Conservation (phyloP, 2,113 vertebrate genomes). For the Tupaia chinensis region DNA sequence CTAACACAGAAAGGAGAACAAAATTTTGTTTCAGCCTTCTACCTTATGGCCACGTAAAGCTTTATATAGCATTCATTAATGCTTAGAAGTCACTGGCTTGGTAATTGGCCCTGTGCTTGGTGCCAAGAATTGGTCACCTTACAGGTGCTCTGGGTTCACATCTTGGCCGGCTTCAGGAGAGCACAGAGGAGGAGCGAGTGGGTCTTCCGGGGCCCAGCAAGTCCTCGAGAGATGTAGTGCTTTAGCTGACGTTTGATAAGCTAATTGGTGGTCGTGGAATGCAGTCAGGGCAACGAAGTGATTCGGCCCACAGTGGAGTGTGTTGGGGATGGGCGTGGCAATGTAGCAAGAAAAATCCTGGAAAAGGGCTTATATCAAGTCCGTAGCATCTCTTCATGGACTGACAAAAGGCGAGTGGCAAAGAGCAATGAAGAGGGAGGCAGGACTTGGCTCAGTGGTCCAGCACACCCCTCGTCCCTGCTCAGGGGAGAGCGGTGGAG, state of each 20-base stretch:
- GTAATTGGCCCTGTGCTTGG: accelerated
- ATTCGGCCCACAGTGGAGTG: accelerated
- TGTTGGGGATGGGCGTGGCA: background rate
- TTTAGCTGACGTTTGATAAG: background rate
- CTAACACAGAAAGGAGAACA: background rate
- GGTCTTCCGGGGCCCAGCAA: background rate
- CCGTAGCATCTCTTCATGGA: background rate
- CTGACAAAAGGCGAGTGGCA: accelerated
- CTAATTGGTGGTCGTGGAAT: background rate
- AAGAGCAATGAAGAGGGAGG: accelerated
- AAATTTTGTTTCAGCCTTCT: background rate
- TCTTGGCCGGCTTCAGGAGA: background rate
- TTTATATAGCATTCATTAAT: too few relatives aligned
- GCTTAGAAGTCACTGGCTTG: background rate
- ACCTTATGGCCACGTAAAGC: background rate
- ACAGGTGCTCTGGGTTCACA: accelerated
- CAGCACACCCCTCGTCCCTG: accelerated
- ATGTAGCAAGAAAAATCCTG: background rate
- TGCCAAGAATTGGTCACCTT: too few relatives aligned
- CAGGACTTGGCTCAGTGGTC: accelerated
- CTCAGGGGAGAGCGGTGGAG: background rate
- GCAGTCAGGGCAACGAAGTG: accelerated
- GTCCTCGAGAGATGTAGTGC: background rate
- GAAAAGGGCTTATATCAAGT: background rate
- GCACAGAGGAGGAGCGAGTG: accelerated